phyloP scores from a whole-genome alignment of 37 sponge, comb jelly and placozoan genomes.

The Ianthella basta region DNA sequence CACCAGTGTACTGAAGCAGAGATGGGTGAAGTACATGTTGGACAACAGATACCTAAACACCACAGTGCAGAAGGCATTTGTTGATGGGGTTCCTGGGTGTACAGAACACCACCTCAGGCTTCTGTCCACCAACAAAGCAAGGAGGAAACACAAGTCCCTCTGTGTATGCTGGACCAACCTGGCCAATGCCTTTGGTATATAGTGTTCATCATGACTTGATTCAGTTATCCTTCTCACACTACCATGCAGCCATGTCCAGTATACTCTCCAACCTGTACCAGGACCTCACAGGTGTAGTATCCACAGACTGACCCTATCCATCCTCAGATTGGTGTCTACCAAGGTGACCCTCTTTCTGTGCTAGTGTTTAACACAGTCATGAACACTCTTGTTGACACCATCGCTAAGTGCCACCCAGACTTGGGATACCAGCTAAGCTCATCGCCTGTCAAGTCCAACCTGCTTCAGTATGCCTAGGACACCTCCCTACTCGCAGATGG shows the following conservation, averaged over 20 bases:
- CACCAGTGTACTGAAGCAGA: conserved; percentile 6
- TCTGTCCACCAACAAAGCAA: background rate
- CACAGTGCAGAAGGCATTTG: conserved; percentile 16
- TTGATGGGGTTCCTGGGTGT: conserved; percentile 30
- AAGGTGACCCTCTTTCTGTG: conserved; percentile 23
- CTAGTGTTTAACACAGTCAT: conserved; percentile 24
- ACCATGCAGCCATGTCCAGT: background rate
- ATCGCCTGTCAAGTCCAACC: background rate
- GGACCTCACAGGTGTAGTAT: conserved; percentile 21
- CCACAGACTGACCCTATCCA: conserved; percentile 3
- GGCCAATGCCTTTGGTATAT: background rate
- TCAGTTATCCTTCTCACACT: background rate
- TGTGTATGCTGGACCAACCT: conserved; percentile 13
- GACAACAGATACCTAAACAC: conserved; percentile 29
- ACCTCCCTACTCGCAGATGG: too few species aligned
- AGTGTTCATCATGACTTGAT: conserved; percentile 38
- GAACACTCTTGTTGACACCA: conserved; percentile 32
- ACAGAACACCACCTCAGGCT: conserved; percentile 40
- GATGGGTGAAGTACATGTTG: conserved; percentile 26
- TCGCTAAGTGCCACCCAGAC: background rate
- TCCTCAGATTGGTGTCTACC: background rate
- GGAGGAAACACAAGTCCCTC: conserved; percentile 28
- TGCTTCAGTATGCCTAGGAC: too few species aligned
- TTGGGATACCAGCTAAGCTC: background rate
- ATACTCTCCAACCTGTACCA: conserved; percentile 11